Percentiles rank a stretch among this genome's conserved stretches.
phyloP scores from a whole-genome alignment of 2,888 invertebrate species.

The Macroteleia sp. region DNA sequence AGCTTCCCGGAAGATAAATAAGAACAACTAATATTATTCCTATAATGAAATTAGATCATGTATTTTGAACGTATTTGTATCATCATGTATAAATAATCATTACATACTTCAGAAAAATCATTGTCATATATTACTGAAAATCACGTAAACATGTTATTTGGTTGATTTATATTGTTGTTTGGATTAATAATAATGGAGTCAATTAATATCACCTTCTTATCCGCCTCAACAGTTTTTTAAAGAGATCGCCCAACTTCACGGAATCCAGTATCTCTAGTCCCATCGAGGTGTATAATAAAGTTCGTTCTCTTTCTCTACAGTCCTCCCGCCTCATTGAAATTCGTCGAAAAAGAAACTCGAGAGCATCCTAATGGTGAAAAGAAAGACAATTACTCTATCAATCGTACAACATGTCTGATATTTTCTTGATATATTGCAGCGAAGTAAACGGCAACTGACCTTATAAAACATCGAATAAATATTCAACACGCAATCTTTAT shows the following conservation, averaged over 20 bases:
- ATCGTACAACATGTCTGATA: constrained; percentile 55
- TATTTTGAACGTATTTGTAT: too few relatives aligned
- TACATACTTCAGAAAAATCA: constrained; percentile 18
- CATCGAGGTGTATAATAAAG: constrained; percentile 79
- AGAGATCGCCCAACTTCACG: constrained; percentile 69
- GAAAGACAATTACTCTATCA: constrained; percentile 66
- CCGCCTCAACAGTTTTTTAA: constrained; percentile 65
- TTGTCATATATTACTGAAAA: constrained; percentile 25
- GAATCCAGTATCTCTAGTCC: constrained; percentile 76
- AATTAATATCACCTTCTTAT: constrained; percentile 65
- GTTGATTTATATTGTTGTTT: constrained; percentile 62
- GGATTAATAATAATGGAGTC: constrained; percentile 64
- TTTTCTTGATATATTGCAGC: constrained; percentile 53
- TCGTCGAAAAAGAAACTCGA: constrained; percentile 68
- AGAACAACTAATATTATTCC: too few relatives aligned
- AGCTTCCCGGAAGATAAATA: too few relatives aligned
- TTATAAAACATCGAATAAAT: constrained; percentile 63
- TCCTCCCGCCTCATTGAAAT: constrained; percentile 70
- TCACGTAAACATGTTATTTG: constrained; percentile 27
- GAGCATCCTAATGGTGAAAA: constrained; percentile 63
- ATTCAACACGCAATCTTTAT: constrained; percentile 56
- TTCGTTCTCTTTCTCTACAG: constrained; percentile 68
- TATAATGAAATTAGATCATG: too few relatives aligned
- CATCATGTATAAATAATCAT: too few relatives aligned
- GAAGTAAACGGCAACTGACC: constrained; percentile 54